Evolutionary conservation across 2,888 invertebrate species (phyloP).

Genomic region (Pristionchus arcanus): DNA sequence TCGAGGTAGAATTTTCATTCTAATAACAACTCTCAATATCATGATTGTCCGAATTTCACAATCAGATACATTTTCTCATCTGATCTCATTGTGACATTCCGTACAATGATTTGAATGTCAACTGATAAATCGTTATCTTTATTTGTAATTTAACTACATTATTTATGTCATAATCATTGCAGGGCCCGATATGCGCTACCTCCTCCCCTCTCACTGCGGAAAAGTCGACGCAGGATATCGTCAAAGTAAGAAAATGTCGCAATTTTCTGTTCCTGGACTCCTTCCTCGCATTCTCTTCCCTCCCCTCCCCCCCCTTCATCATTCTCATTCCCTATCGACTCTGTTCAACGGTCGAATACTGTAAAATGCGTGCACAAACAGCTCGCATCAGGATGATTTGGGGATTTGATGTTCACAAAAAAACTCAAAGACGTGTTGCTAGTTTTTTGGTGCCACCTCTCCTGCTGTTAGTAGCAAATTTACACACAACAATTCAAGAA

Average conservation of each 20-base stretch:
- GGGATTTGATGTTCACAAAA: not conserved
- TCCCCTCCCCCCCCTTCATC: not conserved
- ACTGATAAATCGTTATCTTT: not conserved
- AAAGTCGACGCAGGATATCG: not conserved
- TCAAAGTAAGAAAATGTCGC: not conserved
- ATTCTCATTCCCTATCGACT: too few species aligned
- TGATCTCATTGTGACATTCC: not conserved
- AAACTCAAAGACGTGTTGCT: too few species aligned
- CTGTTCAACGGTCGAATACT: too few species aligned
- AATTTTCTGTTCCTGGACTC: not conserved
- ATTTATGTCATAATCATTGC: not conserved
- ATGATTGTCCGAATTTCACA: not conserved
- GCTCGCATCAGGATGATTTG: too few species aligned
- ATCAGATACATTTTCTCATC: not conserved
- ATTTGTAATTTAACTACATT: too few species aligned
- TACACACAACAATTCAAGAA: too few species aligned
- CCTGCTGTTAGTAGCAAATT: too few species aligned
- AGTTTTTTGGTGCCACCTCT: too few species aligned
- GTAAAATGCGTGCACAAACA: too few species aligned
- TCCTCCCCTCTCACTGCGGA: slow-evolving; percentile 12
- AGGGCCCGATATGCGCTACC: not conserved
- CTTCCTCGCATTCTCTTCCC: not conserved
- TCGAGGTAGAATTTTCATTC: not conserved
- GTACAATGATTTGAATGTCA: not conserved
- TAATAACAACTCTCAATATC: not conserved